A percentile compares a stretch with the other conserved stretches of the same genome.
phyloP scores from a whole-genome alignment of 2,888 invertebrate genomes.

The Tupiocoris notatus region DNA sequence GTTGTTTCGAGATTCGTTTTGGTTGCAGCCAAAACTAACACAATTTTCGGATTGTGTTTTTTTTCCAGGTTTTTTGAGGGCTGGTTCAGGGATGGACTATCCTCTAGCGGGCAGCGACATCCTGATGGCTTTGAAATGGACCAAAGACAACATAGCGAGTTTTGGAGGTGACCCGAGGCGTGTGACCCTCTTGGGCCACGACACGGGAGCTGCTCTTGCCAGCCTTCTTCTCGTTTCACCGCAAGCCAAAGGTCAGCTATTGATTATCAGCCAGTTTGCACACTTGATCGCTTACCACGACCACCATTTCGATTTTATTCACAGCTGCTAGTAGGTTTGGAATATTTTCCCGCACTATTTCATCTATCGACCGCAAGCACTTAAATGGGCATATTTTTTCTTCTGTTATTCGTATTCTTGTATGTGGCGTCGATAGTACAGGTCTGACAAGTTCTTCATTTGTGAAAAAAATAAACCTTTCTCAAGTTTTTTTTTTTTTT shows the following conservation, averaged over 20 bases:
- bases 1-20: too few relatives aligned
- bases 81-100: conserved; percentile 56
- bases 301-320: too few relatives aligned
- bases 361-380: too few relatives aligned
- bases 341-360: too few relatives aligned
- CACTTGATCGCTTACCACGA: too few relatives aligned
- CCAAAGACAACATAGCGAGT: conserved; percentile 75
- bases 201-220: conserved; percentile 80
- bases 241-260: conserved; percentile 67
- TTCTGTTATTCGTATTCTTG: too few relatives aligned
- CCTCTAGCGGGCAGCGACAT: conserved; percentile 76
- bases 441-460: too few relatives aligned
- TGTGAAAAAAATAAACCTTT: too few relatives aligned
- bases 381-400: too few relatives aligned
- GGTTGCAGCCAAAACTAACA: neutral
- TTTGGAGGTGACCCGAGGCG: conserved; percentile 86
- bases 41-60: neutral
- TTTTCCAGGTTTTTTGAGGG: conserved; percentile 61
- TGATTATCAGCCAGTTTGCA: neutral
- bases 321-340: too few relatives aligned
- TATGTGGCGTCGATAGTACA: too few relatives aligned
- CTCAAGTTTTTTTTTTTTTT: too few relatives aligned
- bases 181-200: conserved; percentile 81
- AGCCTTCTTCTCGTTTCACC: conserved; percentile 81
- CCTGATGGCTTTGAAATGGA: conserved; percentile 78